Base-by-base conservation (phyloP, 2,888 invertebrate genomes). In the Cistogaster globosa region DNA sequence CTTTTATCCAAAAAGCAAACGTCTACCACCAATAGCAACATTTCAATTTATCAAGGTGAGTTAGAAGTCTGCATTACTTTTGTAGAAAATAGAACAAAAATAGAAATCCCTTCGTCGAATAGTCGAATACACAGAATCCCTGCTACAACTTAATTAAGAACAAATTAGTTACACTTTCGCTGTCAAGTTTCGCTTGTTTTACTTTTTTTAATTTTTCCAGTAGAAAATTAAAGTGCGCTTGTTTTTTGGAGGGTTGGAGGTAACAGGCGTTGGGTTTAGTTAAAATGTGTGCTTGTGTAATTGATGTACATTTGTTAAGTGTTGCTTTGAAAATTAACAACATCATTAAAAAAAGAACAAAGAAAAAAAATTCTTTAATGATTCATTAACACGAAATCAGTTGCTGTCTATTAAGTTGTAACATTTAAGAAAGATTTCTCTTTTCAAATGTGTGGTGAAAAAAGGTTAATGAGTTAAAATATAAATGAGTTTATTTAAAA, bases 21-120 rank as follows among this genome's bases (percentile, higher is more conserved):
- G 96, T 90, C 94, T 98, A 88, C 98, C 98, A 68, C 96, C 97
- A 69, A 96, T 98, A 86, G 98, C 97, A 84, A 97, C 97, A 84
- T 97, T 98, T 92, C 97, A 97, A 92, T 97, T 97, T 92, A 96
- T 97, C 90, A 97, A 97, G 95, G 97, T 97, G 93, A 92, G 93
- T 90, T 36, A 12, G 14, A 20, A 32, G 51, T 20, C 51, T 8
- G 16, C 20, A 20, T 20, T 38, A 16, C 2, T 20, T 48, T 36
- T 18, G 18, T 20, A 2, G 4, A 42, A 18, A 45, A 26, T 11
- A 48, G 60, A 60, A 48, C 32, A 32, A 36, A 60, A 48, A 48
- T 72, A 48, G 48, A 60, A 60, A 60, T 60, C 9, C 48, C n/a
- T 20, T 48, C 32, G 58, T 60, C 51, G 11, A 7, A 51, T n/a